A percentile compares a stretch with the other conserved stretches of the same genome.
Conservation (phyloP, 2,888 invertebrate species). For the Julus scanicus region DNA sequence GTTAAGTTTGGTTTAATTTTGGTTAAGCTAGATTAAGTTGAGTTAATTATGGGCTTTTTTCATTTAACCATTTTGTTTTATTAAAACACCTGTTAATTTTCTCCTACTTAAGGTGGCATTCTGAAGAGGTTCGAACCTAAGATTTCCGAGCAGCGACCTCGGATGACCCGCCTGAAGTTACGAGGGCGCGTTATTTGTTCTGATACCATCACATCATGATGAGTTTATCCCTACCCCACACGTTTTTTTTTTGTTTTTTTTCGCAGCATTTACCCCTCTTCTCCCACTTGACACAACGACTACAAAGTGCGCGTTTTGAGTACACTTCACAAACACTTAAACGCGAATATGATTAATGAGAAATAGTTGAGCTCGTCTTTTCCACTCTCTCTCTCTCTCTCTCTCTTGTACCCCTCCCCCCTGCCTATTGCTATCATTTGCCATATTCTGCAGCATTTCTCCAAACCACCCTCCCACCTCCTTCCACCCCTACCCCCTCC, state of each 20-base stretch:
- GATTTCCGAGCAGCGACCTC: neutral
- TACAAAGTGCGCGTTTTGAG: slow-evolving; percentile 45
- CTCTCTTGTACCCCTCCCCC: neutral
- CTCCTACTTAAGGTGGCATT: neutral
- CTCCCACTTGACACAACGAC: slow-evolving; percentile 2
- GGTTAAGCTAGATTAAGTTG: too few species aligned
- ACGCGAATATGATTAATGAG: slow-evolving; percentile 45
- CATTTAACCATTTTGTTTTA: too few species aligned
- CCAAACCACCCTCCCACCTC: neutral
- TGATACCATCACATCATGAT: neutral
- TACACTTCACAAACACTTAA: slow-evolving; percentile 34
- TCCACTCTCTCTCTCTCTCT: neutral
- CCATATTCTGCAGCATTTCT: neutral
- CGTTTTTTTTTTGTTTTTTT: neutral
- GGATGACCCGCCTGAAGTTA: neutral
- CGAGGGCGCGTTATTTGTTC: neutral
- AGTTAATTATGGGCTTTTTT: too few species aligned
- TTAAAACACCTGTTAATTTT: too few species aligned
- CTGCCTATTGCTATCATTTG: neutral
- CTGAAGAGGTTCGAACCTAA: neutral
- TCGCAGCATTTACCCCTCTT: neutral
- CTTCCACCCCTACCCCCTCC: neutral
- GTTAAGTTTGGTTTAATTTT: too few species aligned
- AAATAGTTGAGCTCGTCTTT: slow-evolving; percentile 4
- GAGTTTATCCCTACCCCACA: neutral